These are phyloP conservation scores for Herpailurus yagouaroundi DNA, from an alignment of 2,113 vertebrate genomes.

Conservation along the genomic window DNA sequence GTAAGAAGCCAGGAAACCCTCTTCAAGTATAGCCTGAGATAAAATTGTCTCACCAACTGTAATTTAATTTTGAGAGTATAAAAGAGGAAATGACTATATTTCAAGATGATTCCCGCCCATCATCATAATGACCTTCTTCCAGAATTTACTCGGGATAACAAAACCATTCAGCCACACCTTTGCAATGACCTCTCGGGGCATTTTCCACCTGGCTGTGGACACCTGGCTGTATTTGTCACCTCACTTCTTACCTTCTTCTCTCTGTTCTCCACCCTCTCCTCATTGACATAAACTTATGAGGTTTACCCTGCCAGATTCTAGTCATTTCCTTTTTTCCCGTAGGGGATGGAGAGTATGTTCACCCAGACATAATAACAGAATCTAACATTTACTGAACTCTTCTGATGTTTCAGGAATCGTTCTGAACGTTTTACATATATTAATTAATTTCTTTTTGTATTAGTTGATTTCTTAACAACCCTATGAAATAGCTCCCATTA, in stretches of 20 bases:
- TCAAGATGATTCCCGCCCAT: neutral
- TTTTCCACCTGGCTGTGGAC: neutral
- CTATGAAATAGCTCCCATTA: neutral
- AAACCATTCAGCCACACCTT: neutral
- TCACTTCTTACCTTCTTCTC: neutral
- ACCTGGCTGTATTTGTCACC: neutral
- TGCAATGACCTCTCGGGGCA: neutral
- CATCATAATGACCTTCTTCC: neutral
- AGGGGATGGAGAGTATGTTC: neutral
- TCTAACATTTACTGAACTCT: neutral
- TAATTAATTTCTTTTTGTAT: neutral
- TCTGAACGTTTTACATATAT: neutral
- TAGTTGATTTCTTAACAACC: neutral
- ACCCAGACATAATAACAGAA: neutral
- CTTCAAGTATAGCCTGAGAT: neutral
- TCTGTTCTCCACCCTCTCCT: neutral
- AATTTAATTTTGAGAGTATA: conserved; percentile 17
- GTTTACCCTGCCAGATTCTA: neutral
- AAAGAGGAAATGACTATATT: conserved; percentile 12
- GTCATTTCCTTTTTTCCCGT: neutral
- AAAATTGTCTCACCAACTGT: neutral
- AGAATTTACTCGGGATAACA: neutral
- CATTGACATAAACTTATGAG: neutral
- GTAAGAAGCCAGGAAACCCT: neutral
- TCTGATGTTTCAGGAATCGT: neutral